These are phyloP conservation scores for Beroe forskalii DNA, from an alignment of 37 sponge, comb jelly and placozoan genomes.

Conservation along the genomic window DNA sequence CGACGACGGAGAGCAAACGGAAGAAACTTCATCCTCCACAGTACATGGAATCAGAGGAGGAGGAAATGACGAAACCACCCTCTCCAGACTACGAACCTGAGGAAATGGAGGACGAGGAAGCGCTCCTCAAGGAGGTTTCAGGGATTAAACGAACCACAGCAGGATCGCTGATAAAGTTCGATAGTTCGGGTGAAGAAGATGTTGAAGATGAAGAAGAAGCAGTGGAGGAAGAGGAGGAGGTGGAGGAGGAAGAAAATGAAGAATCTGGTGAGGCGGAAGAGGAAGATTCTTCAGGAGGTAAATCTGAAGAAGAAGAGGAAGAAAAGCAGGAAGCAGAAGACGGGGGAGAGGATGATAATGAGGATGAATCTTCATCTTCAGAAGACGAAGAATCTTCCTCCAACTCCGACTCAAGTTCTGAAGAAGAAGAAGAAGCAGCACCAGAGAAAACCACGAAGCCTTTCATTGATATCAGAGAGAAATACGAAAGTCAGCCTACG, in stretches of 20 bases:
- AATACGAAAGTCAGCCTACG: neutral
- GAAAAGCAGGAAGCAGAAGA: neutral
- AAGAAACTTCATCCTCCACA: neutral
- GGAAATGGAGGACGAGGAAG: conserved; percentile 41
- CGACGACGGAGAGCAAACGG: conserved; percentile 31
- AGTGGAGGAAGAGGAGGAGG: conserved; percentile 1
- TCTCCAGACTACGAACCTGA: neutral
- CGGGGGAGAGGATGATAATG: neutral
- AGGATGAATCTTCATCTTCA: neutral
- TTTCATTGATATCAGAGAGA: conserved; percentile 30
- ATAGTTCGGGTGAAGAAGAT: conserved; percentile 39
- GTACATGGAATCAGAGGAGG: neutral
- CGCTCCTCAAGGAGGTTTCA: conserved; percentile 22
- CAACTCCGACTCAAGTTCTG: neutral
- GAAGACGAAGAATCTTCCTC: conserved; percentile 24
- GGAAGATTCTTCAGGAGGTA: neutral
- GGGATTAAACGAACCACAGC: conserved; percentile 14
- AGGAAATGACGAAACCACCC: neutral
- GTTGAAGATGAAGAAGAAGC: conserved; percentile 27
- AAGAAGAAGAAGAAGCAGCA: neutral
- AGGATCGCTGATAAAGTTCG: conserved; percentile 47
- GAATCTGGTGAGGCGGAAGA: neutral
- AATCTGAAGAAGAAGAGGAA: neutral
- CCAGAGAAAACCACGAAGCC: neutral
- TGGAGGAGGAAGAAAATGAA: conserved; percentile 58